Evolutionary conservation across 2,888 invertebrate species (phyloP).

Genomic region (Ellobium chinense): DNA sequence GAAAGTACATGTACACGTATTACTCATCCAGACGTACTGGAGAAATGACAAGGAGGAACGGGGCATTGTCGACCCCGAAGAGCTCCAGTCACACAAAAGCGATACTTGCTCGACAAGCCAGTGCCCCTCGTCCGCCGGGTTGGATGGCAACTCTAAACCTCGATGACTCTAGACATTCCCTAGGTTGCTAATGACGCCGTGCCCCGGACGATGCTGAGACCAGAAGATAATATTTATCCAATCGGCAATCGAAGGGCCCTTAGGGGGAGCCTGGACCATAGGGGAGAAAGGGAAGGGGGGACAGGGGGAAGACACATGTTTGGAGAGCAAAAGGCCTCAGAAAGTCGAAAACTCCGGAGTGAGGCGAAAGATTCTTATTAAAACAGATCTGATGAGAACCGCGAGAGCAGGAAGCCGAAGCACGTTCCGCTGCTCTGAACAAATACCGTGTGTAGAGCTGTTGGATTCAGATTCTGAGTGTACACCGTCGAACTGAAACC

Average conservation of each 20-base stretch:
- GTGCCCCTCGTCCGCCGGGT: not conserved
- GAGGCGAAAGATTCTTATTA: not conserved
- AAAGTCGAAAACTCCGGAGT: conserved; percentile 2
- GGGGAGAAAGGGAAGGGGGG: no score
- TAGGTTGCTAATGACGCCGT: conserved; percentile 28
- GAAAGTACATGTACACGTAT: no score
- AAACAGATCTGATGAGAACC: not conserved
- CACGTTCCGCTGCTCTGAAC: not conserved
- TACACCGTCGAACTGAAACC: no score
- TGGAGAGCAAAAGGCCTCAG: not conserved
- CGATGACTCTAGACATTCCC: not conserved
- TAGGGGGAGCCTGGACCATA: not conserved
- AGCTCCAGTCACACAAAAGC: not conserved
- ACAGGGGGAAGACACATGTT: not conserved
- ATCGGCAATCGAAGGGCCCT: conserved; percentile 6
- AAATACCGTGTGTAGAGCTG: no score
- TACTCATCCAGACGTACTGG: no score
- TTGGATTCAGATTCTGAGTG: no score
- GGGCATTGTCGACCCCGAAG: not conserved
- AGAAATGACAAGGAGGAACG: no score
- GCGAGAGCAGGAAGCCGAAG: not conserved
- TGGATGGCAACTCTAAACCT: conserved; percentile 2
- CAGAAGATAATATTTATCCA: conserved; percentile 39
- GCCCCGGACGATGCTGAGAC: conserved; percentile 13
- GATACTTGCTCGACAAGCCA: no score